phyloP scores from a whole-genome alignment of 2,113 vertebrate genomes.

The Ailurus styani region DNA sequence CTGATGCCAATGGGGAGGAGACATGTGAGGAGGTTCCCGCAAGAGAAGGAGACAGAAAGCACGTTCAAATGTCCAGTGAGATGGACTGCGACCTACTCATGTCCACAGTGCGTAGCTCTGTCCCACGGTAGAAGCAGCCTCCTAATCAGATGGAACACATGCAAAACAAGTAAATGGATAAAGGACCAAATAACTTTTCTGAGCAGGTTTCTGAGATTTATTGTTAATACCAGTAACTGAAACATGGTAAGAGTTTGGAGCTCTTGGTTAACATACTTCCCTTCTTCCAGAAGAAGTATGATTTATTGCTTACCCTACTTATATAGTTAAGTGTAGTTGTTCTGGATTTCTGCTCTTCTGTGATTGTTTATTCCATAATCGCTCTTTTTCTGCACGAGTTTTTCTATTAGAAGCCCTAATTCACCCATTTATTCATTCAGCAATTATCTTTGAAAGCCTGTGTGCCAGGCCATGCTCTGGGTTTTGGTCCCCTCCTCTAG shows the following conservation, averaged over 20 bases:
- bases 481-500: background rate
- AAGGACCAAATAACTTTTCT: background rate
- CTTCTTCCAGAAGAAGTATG: background rate
- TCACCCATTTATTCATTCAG: background rate
- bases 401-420: background rate
- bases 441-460: background rate
- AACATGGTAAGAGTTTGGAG: background rate
- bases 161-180: background rate
- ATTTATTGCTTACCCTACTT: background rate
- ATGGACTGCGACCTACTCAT: too few relatives aligned
- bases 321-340: background rate
- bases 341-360: background rate
- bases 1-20: background rate
- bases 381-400: background rate
- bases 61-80: background rate
- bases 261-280: background rate
- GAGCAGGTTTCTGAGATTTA: background rate
- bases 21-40: background rate
- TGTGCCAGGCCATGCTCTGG: background rate
- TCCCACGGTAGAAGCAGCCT: background rate
- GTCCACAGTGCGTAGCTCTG: background rate
- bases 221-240: background rate
- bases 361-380: background rate
- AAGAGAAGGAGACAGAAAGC: background rate
- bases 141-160: background rate